Conservation (phyloP, 2,888 invertebrate genomes). For the Coelinius sp. region DNA sequence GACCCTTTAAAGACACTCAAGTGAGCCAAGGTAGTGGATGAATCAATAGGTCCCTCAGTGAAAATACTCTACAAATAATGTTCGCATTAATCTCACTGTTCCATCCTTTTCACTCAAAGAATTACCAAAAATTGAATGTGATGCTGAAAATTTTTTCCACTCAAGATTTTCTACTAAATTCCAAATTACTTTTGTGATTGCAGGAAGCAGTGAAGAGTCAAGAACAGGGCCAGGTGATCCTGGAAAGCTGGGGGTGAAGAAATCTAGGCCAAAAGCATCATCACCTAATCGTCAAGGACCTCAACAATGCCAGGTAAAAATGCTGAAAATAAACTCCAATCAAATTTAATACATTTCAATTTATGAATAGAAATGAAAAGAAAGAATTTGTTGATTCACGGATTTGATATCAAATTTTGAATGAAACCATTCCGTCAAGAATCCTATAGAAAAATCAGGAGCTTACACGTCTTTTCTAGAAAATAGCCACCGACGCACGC, state of each 20-base stretch:
- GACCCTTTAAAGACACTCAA: constrained; percentile 9
- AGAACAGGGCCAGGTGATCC: constrained; percentile 72
- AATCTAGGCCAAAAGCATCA: constrained; percentile 86
- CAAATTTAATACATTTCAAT: background rate
- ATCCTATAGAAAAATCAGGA: background rate
- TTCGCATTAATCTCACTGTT: background rate
- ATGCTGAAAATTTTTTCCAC: background rate
- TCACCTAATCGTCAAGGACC: constrained; percentile 93
- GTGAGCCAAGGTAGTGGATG: constrained; percentile 10
- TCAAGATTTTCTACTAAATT: background rate
- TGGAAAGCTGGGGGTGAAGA: constrained; percentile 76
- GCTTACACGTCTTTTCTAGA: background rate
- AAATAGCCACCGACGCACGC: constrained; percentile 33
- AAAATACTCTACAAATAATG: constrained; percentile 3
- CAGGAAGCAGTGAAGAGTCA: constrained; percentile 74
- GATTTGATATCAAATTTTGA: no score
- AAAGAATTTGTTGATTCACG: background rate
- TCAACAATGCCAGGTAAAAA: constrained; percentile 88
- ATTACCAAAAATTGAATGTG: background rate
- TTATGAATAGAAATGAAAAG: background rate
- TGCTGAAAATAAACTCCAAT: background rate
- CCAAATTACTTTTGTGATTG: constrained; percentile 50
- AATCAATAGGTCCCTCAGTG: constrained; percentile 1
- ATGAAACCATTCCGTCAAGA: background rate
- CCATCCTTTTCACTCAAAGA: background rate